Percentiles rank a stretch among this genome's conserved stretches.
These are phyloP conservation scores for Gadus macrocephalus DNA, from an alignment of 2,113 vertebrate species.

Conservation along the genomic window DNA sequence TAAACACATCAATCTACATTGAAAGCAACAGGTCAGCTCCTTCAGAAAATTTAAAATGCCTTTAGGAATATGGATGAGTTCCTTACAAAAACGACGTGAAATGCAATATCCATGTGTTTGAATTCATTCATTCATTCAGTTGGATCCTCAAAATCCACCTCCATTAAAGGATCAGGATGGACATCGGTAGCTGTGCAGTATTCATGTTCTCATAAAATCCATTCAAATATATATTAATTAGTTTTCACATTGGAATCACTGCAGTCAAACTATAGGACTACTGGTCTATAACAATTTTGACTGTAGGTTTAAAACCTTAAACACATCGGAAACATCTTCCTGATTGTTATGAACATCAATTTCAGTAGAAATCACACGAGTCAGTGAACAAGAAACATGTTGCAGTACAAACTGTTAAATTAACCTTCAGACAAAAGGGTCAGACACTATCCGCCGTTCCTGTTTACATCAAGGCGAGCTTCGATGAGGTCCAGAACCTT, in stretches of 20 bases:
- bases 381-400: no score
- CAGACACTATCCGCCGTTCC: no score
- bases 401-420: no score
- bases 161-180: no score
- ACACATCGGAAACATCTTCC: constrained; percentile 23
- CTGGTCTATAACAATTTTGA: constrained; percentile 4
- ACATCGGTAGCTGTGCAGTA: no score
- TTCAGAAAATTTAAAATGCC: not conserved
- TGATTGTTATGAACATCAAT: not conserved
- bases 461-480: no score
- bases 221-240: not conserved
- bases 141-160: no score
- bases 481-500: no score
- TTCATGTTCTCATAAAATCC: not conserved
- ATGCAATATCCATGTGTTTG: no score
- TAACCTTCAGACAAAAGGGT: no score
- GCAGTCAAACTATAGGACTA: not conserved
- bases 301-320: constrained; percentile 14
- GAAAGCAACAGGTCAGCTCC: not conserved
- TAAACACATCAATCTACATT: not conserved
- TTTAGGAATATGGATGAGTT: not conserved
- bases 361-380: no score
- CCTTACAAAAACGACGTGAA: not conserved
- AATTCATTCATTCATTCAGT: no score
- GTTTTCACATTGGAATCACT: constrained; percentile 19